These are phyloP conservation scores for Drosophila fulvimacula DNA, from an alignment of 2,888 invertebrate species.

Conservation along the genomic window DNA sequence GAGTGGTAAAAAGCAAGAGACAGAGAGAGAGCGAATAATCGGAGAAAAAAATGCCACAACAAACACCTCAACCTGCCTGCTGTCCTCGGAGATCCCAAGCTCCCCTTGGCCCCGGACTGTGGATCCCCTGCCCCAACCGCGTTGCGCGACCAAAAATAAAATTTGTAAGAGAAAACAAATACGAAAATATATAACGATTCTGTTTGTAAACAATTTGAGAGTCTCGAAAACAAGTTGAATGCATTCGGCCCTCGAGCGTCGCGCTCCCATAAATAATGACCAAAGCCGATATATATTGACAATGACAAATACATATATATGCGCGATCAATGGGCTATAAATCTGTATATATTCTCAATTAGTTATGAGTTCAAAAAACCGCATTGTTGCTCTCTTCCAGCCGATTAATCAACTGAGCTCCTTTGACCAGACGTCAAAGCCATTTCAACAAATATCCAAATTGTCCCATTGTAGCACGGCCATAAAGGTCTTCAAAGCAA, in stretches of 20 bases:
- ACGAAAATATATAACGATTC: conserved; percentile 2
- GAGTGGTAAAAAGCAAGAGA: conserved; percentile 16
- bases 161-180: conserved; percentile 17
- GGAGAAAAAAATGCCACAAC: conserved; percentile 51
- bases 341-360: conserved; percentile 43
- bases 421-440: conserved; percentile 24
- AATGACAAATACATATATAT: conserved; percentile 43
- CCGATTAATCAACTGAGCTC: conserved; percentile 39
- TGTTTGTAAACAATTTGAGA: conserved; percentile 36
- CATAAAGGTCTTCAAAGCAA: background rate
- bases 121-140: conserved; percentile 1
- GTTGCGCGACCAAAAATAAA: no score
- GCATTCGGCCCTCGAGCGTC: conserved; percentile 1
- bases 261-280: conserved; percentile 20
- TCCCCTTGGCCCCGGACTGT: background rate
- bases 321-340: conserved; percentile 26
- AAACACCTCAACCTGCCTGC: conserved; percentile 30
- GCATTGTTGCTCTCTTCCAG: conserved; percentile 21
- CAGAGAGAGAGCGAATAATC: background rate
- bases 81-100: conserved; percentile 7
- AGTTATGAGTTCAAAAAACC: conserved; percentile 40
- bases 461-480: background rate
- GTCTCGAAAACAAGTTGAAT: conserved; percentile 23
- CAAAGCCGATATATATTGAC: conserved; percentile 45
- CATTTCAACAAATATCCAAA: background rate